Percentiles rank a stretch among this genome's conserved stretches.
Conservation (phyloP, 2,888 invertebrate genomes). For the Entomobrya proxima region DNA sequence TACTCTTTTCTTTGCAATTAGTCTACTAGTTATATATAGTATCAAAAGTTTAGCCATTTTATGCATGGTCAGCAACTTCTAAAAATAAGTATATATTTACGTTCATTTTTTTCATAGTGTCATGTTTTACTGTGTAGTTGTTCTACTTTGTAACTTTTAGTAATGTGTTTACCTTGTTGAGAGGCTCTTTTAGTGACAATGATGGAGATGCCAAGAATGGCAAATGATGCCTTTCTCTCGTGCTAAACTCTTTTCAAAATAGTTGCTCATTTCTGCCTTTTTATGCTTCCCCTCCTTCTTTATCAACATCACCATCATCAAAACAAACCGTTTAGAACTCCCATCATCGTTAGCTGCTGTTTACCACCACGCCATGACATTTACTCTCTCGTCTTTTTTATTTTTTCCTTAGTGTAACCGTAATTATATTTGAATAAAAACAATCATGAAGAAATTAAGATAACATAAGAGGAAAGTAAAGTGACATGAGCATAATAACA, state of each 20-base stretch:
- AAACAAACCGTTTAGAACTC: conserved; percentile 21
- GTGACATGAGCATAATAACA: conserved; percentile 14
- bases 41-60: not conserved
- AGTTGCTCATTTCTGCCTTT: not conserved
- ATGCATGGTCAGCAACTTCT: no score
- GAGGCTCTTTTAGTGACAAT: not conserved
- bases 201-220: not conserved
- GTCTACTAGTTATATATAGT: not conserved
- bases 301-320: not conserved
- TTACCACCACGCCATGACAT: not conserved
- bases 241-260: not conserved
- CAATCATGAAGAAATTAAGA: conserved; percentile 23
- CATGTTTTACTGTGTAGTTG: not conserved
- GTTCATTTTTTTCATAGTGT: not conserved
- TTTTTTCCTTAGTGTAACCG: conserved; percentile 8
- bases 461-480: conserved; percentile 11
- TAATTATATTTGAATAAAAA: conserved; percentile 25
- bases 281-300: not conserved
- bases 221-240: not conserved
- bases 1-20: not conserved
- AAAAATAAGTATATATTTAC: no score
- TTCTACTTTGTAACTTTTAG: not conserved
- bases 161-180: not conserved
- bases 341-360: not conserved
- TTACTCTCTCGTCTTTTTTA: not conserved